Base-by-base conservation (phyloP, 2,113 vertebrate species). In the Gymnocephalus cernua region DNA sequence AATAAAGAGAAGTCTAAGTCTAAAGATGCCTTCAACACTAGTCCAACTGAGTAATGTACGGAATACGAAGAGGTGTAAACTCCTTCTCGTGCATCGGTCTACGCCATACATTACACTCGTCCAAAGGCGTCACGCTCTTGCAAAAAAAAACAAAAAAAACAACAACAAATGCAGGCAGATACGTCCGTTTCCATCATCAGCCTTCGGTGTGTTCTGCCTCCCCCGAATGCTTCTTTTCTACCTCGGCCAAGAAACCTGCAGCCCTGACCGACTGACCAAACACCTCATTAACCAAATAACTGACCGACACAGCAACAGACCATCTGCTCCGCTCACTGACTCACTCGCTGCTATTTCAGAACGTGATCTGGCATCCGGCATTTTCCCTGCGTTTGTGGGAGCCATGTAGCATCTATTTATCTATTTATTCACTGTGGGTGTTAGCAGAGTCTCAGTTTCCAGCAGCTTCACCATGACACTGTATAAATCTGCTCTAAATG, bases 401-500 rank as follows among this genome's bases (percentile, higher is more conserved):
- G 82, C 57, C 9, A 29, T 68, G 41, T 69, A 58, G 51, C 58
- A 79, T 76, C 65, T 51, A 6, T 67, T 74, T 79, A 79, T 79
- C 65, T 47, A 6, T 67, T 74, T 81, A 66, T 79, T 85, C 66
- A 79, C 69, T 67, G 79, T 45, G 61, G 64, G 23, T 53, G 82
- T 81, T 48, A 29, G 69, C 73, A 29, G n/a, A 74, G 78, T 56
- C 62, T 21, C 29, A 41, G 48, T 51, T 63, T 62, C 54, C 6
- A 68, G 88, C 77, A 74, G 77, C 85, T 79, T 65, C 59, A 5
- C 81, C 25, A 41, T 35, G 29, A 76, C 82, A 64, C 83, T 64
- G 66, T 70, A 77, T 67, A 77, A 83, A 82, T 74, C 77, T 74
- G 78, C 70, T 82, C 82, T 74, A 79, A 85, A 89, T 76, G 82